Percentiles rank a stretch among this genome's conserved stretches.
Evolutionary conservation across 2,888 invertebrate genomes (phyloP).

Genomic region (Agrochola macilenta): DNA sequence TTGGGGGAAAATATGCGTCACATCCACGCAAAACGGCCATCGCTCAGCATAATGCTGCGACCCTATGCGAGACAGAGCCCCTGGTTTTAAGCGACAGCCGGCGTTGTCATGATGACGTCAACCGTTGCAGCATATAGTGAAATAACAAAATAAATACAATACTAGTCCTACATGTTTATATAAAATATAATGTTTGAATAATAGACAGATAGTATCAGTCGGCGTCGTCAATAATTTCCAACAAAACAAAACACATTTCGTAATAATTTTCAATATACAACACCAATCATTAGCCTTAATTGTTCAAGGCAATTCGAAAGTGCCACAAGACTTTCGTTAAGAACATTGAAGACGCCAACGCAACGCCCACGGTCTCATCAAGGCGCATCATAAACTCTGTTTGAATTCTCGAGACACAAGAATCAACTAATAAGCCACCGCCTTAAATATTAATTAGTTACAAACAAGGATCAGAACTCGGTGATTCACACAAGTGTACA

Average conservation of each 20-base stretch:
- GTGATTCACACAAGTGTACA: slow-evolving; percentile 65
- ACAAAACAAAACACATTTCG: slow-evolving; percentile 33
- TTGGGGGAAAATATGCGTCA: no score
- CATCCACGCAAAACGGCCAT: no score
- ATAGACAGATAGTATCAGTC: neutral
- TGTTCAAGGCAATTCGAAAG: slow-evolving; percentile 52
- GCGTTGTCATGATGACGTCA: no score
- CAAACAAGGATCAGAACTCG: slow-evolving; percentile 57
- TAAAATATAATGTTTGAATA: no score
- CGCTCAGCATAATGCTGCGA: no score
- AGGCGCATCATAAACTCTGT: slow-evolving; percentile 45
- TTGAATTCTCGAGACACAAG: slow-evolving; percentile 30
- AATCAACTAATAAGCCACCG: slow-evolving; percentile 47
- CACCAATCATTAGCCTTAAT: slow-evolving; percentile 46
- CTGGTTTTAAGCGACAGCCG: no score
- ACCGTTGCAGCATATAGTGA: no score
- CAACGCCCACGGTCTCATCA: slow-evolving; percentile 48
- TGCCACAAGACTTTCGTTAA: slow-evolving; percentile 41
- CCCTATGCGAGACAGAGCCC: no score
- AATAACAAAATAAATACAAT: no score
- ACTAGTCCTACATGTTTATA: no score
- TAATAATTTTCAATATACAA: slow-evolving; percentile 39
- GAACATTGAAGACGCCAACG: slow-evolving; percentile 46
- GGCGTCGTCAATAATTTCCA: slow-evolving; percentile 4
- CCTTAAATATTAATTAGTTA: slow-evolving; percentile 52